Base-by-base conservation (phyloP, 1,140 invertebrate species). In the Eubasilissa regina region DNA sequence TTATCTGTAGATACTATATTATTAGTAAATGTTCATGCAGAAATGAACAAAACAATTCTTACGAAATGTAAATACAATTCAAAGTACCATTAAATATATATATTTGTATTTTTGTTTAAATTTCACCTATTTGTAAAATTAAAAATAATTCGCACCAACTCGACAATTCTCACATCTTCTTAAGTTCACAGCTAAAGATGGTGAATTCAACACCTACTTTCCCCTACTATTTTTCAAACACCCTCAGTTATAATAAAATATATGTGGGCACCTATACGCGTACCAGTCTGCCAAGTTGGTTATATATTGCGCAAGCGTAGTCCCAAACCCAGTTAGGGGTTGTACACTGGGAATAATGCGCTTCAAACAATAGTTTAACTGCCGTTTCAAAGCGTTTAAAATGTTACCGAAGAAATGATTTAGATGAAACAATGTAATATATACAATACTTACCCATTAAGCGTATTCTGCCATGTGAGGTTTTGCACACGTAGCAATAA, bases 351-450 rank as follows among this genome's bases (percentile, higher is more conserved):
- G 58, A 62, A 62, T 62, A 62, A 62, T 13, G 19, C 58, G 19
- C 25, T 62, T 62, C 25, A 62, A 62, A 62, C 58, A 62, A 62
- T 62, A 62, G 58, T 62, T 25, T 62, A 62, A 62, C 12, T 62
- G 58, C 58, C 58, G 58, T 62, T 62, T 11, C 19, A 35, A 62
- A 62, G 6, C 12, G 58, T 62, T 60, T 60, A 15, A 9, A 60
- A 60, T 19, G 15, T 21, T 43, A n/a, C 53, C 6, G 25, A 35
- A 62, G 58, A 62, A 62, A 62, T 62, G 58, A 62, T 62, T 62
- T 43, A 62, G 9, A 35, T 35, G 25, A 6, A 35, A 6, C 25
- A 35, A 35, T 35, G 25, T 35, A 35, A 35, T 35, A 35, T 35
- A 35, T 35, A 35, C 25, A 3, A 35, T 35, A 35, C 25, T 1